phyloP scores from a whole-genome alignment of 2,113 vertebrate genomes.

The Lagopus leucura region DNA sequence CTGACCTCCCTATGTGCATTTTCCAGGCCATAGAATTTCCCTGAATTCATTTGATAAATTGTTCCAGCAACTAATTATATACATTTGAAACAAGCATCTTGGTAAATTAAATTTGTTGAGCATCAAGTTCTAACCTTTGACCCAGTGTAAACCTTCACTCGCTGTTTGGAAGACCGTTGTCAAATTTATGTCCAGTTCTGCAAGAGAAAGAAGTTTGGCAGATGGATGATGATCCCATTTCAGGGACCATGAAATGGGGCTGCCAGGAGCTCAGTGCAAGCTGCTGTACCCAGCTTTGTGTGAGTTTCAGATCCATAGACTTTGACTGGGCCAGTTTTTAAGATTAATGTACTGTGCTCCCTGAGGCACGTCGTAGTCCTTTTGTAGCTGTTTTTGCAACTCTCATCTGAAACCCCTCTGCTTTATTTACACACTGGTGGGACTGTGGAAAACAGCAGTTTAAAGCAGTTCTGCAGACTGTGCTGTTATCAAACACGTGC shows the following conservation, averaged over 20 bases:
- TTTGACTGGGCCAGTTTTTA: neutral
- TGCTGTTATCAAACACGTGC: fast-evolving
- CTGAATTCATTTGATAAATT: neutral
- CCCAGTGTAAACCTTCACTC: neutral
- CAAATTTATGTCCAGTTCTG: neutral
- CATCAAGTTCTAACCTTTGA: neutral
- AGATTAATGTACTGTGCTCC: neutral
- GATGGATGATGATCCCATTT: too few species aligned
- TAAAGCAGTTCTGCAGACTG: neutral
- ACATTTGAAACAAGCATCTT: neutral
- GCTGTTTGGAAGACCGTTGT: neutral
- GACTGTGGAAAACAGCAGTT: neutral
- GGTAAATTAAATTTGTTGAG: neutral
- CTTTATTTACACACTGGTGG: neutral
- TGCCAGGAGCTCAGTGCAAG: neutral
- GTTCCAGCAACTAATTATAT: neutral
- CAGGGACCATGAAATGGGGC: neutral
- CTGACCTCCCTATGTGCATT: neutral
- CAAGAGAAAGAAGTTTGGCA: neutral
- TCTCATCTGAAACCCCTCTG: neutral
- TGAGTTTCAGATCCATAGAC: neutral
- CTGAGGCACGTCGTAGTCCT: neutral
- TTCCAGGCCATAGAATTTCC: neutral
- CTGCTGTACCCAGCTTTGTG: neutral
- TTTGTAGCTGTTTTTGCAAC: neutral